Evolutionary conservation across 1,140 invertebrate species (phyloP).

Genomic region (Belonocnema kinseyi): DNA sequence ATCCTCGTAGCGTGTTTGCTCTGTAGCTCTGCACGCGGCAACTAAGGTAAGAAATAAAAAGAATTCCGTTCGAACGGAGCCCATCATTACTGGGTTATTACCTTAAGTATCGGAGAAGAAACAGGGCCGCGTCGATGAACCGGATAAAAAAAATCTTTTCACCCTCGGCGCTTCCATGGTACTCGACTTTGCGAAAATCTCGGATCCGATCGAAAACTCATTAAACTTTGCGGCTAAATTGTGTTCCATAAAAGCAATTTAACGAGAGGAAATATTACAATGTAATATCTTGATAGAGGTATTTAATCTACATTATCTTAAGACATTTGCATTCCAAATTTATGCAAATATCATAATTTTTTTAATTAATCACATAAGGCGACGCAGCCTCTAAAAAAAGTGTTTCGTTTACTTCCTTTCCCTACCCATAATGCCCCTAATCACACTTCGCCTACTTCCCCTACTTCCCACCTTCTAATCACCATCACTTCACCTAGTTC

Average conservation of each 20-base stretch:
- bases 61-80: slow-evolving; percentile 62
- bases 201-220: not conserved
- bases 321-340: too few species aligned
- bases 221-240: slow-evolving; percentile 1
- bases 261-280: not conserved
- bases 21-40: slow-evolving; percentile 49
- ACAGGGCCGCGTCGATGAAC: slow-evolving; percentile 48
- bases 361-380: too few species aligned
- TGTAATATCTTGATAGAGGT: too few species aligned
- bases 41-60: slow-evolving; percentile 57
- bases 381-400: too few species aligned
- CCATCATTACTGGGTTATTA: slow-evolving; percentile 69
- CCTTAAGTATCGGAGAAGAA: slow-evolving; percentile 66
- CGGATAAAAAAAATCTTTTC: slow-evolving; percentile 38
- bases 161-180: not conserved
- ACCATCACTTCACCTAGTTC: too few species aligned
- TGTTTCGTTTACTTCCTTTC: too few species aligned
- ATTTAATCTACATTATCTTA: too few species aligned
- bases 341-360: too few species aligned
- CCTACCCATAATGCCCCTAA: too few species aligned
- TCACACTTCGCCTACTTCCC: too few species aligned
- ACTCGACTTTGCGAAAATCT: slow-evolving; percentile 33
- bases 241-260: not conserved
- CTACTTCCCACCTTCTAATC: too few species aligned
- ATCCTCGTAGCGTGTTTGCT: slow-evolving; percentile 64